phyloP scores from a whole-genome alignment of 1,140 invertebrate genomes.

The Zaprionus camerounensis region DNA sequence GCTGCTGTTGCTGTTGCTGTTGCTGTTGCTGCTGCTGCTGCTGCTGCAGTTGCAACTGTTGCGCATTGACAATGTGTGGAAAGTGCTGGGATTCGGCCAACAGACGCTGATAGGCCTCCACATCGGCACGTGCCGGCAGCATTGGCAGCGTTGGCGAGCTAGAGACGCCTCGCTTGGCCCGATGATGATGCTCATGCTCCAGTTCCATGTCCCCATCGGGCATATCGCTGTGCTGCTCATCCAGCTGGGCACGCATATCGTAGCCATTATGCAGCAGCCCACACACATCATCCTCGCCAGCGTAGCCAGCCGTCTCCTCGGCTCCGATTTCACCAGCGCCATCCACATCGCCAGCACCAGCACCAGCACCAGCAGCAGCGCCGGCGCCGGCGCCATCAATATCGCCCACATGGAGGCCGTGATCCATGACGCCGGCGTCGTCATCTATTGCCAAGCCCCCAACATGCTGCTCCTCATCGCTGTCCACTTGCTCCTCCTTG shows the following conservation, averaged over 20 bases:
- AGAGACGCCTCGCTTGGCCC: conserved; percentile 34
- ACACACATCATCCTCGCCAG: conserved; percentile 68
- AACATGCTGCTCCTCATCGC: conserved; percentile 61
- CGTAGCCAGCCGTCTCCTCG: conserved; percentile 71
- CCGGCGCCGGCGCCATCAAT: conserved; percentile 37
- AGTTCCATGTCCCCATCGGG: conserved; percentile 7
- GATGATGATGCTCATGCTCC: conserved; percentile 56
- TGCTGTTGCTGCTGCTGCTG: conserved; percentile 53
- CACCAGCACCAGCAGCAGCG: conserved; percentile 52
- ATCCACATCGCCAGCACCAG: conserved; percentile 52
- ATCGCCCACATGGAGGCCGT: conserved; percentile 20
- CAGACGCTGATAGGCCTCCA: conserved; percentile 66
- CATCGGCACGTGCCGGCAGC: conserved; percentile 54
- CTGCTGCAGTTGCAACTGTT: conserved; percentile 65
- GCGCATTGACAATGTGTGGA: conserved; percentile 72
- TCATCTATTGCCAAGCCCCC: conserved; percentile 27
- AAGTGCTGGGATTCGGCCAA: conserved; percentile 64
- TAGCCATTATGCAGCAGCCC: conserved; percentile 65
- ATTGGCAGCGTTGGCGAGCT: conserved; percentile 31
- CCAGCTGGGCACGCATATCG: conserved; percentile 39
- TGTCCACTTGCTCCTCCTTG: conserved; percentile 69
- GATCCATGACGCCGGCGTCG: conserved; percentile 8
- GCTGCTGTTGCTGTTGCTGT: conserved; percentile 46
- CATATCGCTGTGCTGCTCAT: conserved; percentile 18
- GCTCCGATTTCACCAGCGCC: conserved; percentile 68